phyloP scores from a whole-genome alignment of 2,888 invertebrate species.

The Anoncus sp. region DNA sequence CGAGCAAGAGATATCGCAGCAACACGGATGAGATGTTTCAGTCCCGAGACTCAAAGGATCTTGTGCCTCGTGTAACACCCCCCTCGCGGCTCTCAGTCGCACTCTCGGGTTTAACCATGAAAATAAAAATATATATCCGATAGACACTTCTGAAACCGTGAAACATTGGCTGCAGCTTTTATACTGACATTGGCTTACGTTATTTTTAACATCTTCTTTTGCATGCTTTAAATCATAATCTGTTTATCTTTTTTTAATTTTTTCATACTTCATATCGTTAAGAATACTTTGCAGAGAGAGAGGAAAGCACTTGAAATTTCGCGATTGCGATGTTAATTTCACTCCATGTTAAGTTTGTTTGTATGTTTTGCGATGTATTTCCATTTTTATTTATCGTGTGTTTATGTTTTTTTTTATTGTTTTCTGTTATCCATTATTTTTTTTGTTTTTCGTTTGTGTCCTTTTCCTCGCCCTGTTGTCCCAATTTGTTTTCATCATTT shows the following conservation, averaged over 20 bases:
- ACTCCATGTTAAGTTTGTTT: constrained; percentile 77
- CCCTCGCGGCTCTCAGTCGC: background rate
- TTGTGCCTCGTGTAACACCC: constrained; percentile 63
- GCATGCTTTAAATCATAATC: constrained; percentile 64
- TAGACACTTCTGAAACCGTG: constrained; percentile 67
- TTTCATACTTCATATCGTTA: constrained; percentile 49
- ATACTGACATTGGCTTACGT: constrained; percentile 66
- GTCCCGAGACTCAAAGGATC: constrained; percentile 78
- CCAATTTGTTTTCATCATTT: constrained; percentile 56
- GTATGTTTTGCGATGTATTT: constrained; percentile 77
- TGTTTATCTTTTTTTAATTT: constrained; percentile 64
- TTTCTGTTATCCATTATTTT: constrained; percentile 55
- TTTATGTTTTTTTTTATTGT: constrained; percentile 61
- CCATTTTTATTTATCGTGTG: constrained; percentile 63
- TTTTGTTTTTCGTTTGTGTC: constrained; percentile 40
- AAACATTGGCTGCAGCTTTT: constrained; percentile 73
- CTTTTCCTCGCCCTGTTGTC: constrained; percentile 8
- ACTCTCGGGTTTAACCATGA: too few relatives aligned
- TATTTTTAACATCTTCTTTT: constrained; percentile 61
- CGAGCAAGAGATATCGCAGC: constrained; percentile 71
- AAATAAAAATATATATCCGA: constrained; percentile 10
- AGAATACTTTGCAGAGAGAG: constrained; percentile 51
- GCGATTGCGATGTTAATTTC: constrained; percentile 64
- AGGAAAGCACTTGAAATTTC: constrained; percentile 70
- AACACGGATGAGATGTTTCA: constrained; percentile 76